A percentile compares a stretch with the other conserved stretches of the same genome.
phyloP scores from a whole-genome alignment of 2,888 invertebrate species.

The Tipula confusa region DNA sequence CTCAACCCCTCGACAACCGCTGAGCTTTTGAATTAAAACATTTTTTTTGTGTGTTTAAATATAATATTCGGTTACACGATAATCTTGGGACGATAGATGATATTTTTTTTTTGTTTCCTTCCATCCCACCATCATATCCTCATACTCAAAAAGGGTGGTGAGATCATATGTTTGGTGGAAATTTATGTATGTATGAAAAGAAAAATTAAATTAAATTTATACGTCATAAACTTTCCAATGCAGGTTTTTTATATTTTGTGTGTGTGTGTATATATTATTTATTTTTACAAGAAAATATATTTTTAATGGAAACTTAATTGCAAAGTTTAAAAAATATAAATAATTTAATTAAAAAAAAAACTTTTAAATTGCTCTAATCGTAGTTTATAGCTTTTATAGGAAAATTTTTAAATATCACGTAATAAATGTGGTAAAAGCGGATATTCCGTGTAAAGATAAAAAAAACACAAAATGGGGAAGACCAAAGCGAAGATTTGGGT shows the following conservation, averaged over 20 bases:
- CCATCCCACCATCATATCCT: neutral
- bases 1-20: neutral
- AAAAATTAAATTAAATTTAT: conserved; percentile 20
- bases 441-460: no score
- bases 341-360: conserved; percentile 21
- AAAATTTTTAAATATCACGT: neutral
- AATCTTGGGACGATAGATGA: conserved; percentile 12
- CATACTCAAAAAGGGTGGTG: neutral
- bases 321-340: conserved; percentile 8
- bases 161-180: neutral
- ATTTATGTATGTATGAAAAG: neutral
- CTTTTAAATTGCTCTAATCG: conserved; percentile 20
- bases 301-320: conserved; percentile 25
- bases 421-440: neutral
- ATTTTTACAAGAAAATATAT: conserved; percentile 3
- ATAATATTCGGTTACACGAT: neutral
- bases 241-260: neutral
- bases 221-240: conserved; percentile 12
- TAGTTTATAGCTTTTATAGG: conserved; percentile 12
- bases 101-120: neutral
- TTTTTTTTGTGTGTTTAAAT: neutral
- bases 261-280: neutral
- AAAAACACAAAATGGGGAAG: no score
- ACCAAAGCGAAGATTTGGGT: no score
- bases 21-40: neutral